Evolutionary conservation across 2,113 vertebrate genomes (phyloP), one percentile per base, ranked within the genome.

Genomic region (Catharus fuscescens): DNA sequence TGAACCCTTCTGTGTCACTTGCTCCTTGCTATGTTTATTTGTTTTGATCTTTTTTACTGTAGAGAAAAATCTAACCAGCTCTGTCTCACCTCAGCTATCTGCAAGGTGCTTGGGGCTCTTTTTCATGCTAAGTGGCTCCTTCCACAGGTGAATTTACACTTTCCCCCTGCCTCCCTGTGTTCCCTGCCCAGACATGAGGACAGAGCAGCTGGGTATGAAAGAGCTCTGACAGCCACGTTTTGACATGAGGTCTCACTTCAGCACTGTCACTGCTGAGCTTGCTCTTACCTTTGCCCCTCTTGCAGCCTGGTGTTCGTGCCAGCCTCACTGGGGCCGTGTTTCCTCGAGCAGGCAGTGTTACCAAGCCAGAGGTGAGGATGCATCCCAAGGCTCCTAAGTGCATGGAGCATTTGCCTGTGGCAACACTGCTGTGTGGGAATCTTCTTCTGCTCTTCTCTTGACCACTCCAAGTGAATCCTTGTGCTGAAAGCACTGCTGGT

Each of bases 1-100:
- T 59, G 88, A 86, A 74, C 88, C 48, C 65, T 94, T 86, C 74
- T 86, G 47, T 93, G 56, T 86, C 80, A 74, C 90, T 95, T 88
- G 47, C 50, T 83, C 34, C 88, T 73, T 3, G 6, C 88, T 56
- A 13, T 56, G 79, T 83, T 91, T 94, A 78, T 88, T 96, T 90
- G 76, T 88, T 93, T 86, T 93, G 56, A 71, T 88, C 60, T 88
- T 82, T 74, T 95, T 92, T 50, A n/a, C 81, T 71, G 76, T 6
- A 52, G 52, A 86, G 79, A 60, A 93, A 92, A 92, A 82, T 86
- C 45, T 52, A 73, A 62, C 64, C 64, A 53, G 56, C 31, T 67
- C 42, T 60, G 34, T 83, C 88, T 88, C n/a, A 36, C 38, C 80
- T 28, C 50, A 47, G 0, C 59, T 5, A 5, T 21, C 61, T 90